These are phyloP conservation scores for Macroramphosus scolopax DNA, from an alignment of 2,797 vertebrate genomes.

Conservation along the genomic window DNA sequence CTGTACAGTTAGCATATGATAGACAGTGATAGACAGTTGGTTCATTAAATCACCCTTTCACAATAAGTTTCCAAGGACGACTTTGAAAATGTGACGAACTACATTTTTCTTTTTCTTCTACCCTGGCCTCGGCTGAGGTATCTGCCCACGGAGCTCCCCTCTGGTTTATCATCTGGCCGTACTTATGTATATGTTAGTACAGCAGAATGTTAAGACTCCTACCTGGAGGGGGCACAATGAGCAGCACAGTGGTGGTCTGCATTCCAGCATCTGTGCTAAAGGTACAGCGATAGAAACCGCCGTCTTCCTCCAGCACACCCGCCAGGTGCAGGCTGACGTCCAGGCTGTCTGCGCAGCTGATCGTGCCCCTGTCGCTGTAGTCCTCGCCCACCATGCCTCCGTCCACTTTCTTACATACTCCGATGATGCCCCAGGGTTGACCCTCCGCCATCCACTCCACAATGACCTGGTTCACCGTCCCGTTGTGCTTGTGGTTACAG, in stretches of 20 bases:
- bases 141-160: too few species aligned
- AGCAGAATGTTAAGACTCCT: conserved; percentile 5
- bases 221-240: conserved; percentile 69
- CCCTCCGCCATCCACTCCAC: conserved; percentile 73
- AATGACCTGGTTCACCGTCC: conserved; percentile 50
- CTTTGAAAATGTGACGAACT: too few species aligned
- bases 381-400: conserved; percentile 60
- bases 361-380: conserved; percentile 59
- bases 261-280: conserved; percentile 60
- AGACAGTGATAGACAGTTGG: too few species aligned
- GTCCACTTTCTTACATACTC: conserved; percentile 63
- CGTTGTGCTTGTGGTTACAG: conserved; percentile 54
- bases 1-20: too few species aligned
- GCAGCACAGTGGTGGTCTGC: conserved; percentile 56
- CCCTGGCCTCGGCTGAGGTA: too few species aligned
- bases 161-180: too few species aligned
- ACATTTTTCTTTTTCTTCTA: too few species aligned
- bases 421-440: conserved; percentile 53
- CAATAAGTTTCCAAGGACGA: too few species aligned
- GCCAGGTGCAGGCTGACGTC: conserved; percentile 61
- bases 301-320: conserved; percentile 60
- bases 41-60: too few species aligned
- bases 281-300: conserved; percentile 71
- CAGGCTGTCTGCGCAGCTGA: conserved; percentile 63
- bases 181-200: too few species aligned